phyloP scores from a whole-genome alignment of 2,888 invertebrate species.

The Andrena trimmerana region DNA sequence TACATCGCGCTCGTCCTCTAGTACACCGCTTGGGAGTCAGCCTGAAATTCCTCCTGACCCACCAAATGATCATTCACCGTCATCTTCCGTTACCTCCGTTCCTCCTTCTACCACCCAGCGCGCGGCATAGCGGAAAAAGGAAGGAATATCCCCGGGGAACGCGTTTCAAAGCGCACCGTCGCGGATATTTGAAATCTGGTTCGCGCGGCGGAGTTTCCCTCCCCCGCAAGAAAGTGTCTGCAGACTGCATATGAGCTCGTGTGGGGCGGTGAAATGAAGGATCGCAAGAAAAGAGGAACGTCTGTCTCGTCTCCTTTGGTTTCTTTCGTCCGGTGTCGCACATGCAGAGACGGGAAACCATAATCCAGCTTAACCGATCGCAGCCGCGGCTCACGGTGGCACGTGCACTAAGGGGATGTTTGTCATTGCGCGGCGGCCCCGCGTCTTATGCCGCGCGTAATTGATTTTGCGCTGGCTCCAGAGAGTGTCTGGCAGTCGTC shows the following conservation, averaged over 20 bases:
- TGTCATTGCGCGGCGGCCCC: constrained; percentile 65
- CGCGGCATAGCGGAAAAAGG: background rate
- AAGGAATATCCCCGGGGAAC: background rate
- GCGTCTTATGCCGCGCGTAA: constrained; percentile 64
- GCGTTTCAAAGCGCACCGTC: constrained; percentile 16
- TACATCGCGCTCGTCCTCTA: too few relatives aligned
- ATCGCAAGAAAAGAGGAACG: constrained; percentile 44
- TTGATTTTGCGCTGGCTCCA: constrained; percentile 65
- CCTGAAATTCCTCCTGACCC: background rate
- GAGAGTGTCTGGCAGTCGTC: constrained; percentile 58
- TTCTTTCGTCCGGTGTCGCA: constrained; percentile 15
- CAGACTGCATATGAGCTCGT: background rate
- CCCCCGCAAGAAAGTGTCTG: constrained; percentile 28
- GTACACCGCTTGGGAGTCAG: too few relatives aligned
- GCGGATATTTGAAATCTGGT: constrained; percentile 47
- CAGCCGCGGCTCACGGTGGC: constrained; percentile 61
- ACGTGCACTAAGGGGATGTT: constrained; percentile 70
- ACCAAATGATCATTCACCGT: background rate
- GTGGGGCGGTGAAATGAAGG: constrained; percentile 51
- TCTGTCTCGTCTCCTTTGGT: constrained; percentile 14
- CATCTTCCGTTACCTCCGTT: background rate
- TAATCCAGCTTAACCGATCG: constrained; percentile 70
- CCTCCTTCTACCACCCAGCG: background rate
- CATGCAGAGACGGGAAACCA: constrained; percentile 49
- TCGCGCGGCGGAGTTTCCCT: constrained; percentile 39